Base-by-base conservation (phyloP, 2,888 invertebrate species). In the Drosophila diplacantha region DNA sequence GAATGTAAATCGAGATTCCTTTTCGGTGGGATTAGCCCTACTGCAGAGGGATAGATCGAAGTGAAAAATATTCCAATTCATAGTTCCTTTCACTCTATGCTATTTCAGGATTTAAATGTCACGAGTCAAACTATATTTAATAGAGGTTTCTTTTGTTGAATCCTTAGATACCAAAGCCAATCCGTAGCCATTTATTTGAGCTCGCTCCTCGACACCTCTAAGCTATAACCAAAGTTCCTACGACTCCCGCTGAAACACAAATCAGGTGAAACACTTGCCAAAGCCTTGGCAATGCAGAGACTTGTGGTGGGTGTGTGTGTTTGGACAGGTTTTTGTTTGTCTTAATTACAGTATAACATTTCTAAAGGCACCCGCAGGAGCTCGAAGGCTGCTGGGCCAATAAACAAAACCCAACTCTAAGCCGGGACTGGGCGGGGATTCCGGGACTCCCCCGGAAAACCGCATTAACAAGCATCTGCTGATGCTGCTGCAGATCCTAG, bases 281-380 rank as follows among this genome's bases (percentile, higher is more conserved):
- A 50, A 39, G 34, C 39, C 18, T 11, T 26, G 38, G 18, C 41
- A 52, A 32, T 71, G 55, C 43, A 67, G 44, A n/a, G n/a, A n/a
- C 20, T 31, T 35, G 9, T 56, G 46, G 59, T 22, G 43, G 5
- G 18, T 47, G 44, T 60, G 31, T 43, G 24, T 50, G 24, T n/a
- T 8, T 20, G 9, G 56, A 37, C 51, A 14, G 31, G 22, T 14
- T 38, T 35, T 22, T 53, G 39, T 37, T 46, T 32, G 41, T 39
- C 9, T 72, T 82, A 74, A 82, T 80, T 74, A 68, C 64, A 74
- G 71, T 59, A 60, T 59, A 77, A 55, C 70, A 68, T 72, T 82
- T 69, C 49, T 47, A 54, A 62, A 34, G 51, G 20, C 38, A 49
- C 63, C 69, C 57, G 66, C 43, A 75, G 71, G 55, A 62, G 39